phyloP scores from a whole-genome alignment of 92 coral and sea anemone species.

The Bergia puertoricense region DNA sequence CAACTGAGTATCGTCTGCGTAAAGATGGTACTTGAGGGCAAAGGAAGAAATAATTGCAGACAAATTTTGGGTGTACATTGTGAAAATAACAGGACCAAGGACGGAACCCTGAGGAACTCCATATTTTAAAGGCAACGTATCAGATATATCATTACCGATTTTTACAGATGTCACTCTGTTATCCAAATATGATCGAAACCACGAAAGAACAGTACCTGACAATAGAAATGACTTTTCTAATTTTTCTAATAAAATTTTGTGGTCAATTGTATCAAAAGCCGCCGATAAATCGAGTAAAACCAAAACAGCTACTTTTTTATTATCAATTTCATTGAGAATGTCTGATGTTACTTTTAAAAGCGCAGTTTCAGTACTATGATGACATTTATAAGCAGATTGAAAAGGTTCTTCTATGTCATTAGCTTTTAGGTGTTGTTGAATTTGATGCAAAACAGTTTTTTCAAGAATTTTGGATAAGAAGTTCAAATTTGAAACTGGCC shows the following conservation, averaged over 20 bases:
- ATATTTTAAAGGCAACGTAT: background rate
- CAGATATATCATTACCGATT: background rate
- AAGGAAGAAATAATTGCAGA: background rate
- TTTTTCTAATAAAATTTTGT: background rate
- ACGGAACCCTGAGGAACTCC: conserved; percentile 23
- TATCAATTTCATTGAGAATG: background rate
- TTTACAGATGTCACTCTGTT: background rate
- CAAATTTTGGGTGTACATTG: conserved; percentile 14
- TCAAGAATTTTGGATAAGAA: background rate
- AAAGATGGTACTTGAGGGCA: conserved; percentile 21
- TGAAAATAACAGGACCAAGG: conserved; percentile 10
- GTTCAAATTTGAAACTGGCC: background rate
- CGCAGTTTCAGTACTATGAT: background rate
- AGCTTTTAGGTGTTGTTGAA: background rate
- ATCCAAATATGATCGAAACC: background rate
- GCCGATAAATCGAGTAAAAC: conserved; percentile 4
- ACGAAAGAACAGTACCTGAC: background rate
- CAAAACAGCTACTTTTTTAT: background rate
- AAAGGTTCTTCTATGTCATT: background rate
- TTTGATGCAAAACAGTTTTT: background rate
- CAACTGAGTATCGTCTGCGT: conserved; percentile 12
- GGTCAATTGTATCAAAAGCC: background rate
- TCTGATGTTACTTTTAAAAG: background rate
- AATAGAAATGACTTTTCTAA: background rate
- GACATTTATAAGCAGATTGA: background rate